Evolutionary conservation across 2,113 vertebrate species (phyloP), one percentile per base, ranked within the genome.

Genomic region (Phodopus roborovskii): DNA sequence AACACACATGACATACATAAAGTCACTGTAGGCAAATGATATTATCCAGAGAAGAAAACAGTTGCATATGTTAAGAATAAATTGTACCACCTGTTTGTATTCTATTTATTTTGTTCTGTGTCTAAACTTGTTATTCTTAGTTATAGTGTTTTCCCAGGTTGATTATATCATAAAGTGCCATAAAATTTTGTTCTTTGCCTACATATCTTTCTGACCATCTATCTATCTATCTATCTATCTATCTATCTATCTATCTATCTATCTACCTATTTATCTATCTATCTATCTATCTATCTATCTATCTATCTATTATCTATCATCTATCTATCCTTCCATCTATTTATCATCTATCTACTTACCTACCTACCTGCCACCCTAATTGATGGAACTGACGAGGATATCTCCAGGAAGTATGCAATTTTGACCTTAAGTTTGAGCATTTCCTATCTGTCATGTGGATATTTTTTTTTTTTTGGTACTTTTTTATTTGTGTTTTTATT

Each of bases 201-300:
- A 68, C 9, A 71, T 26, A 12, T 94, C 60, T 92, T 9, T 94
- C 60, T 92, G 12, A 71, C 74, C 74, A 83, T 92, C 26, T 88
- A 0, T 45, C 45, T 45, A 3, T 45, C 45, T 45, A 3, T 45
- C 45, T 45, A 3, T 16, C 9, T 78, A 8, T 78, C 28, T 58
- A 1, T 36, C 84, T 68, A 2, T 62, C 36, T 74, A 4, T 42
- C n/a, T 11, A 4, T 13, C 71, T 36, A 1, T n/a, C 28, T 36
- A 7, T 66, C 11, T 24, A n/a, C 45, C 6, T 6, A 26, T 60
- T 7, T 4, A 13, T 39, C 8, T 33, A 5, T 24, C 22, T 7
- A 8, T 73, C 19, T 39, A 7, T 28, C 24, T 64, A 16, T 26
- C 4, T 16, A 22, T 64, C 26, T 66, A 26, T 45, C 9, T 10